Conservation (phyloP, 1,140 invertebrate genomes). For the Spodoptera frugiperda region DNA sequence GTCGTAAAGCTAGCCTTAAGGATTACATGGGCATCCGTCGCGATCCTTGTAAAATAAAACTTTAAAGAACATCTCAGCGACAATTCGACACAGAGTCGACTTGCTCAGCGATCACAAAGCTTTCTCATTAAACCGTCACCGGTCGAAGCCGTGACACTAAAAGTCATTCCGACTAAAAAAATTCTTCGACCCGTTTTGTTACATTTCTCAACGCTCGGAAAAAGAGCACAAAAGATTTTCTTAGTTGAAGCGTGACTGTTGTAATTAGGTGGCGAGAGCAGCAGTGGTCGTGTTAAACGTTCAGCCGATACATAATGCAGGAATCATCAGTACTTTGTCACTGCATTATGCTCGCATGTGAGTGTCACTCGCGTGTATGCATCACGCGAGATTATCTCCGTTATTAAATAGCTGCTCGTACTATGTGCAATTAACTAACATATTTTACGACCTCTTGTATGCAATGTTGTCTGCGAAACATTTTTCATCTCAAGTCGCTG, state of each 20-base stretch:
- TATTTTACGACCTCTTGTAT: conserved; percentile 39
- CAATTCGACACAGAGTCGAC: conserved; percentile 82
- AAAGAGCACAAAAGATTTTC: conserved; percentile 84
- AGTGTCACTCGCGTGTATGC: conserved; percentile 28
- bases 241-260: conserved; percentile 83
- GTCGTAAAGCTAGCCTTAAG: conserved; percentile 21
- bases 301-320: conserved; percentile 35
- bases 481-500: conserved; percentile 26
- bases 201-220: conserved; percentile 81
- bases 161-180: conserved; percentile 82
- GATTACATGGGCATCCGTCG: conserved; percentile 49
- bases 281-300: conserved; percentile 61
- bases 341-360: conserved; percentile 30
- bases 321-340: conserved; percentile 45
- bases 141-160: conserved; percentile 80
- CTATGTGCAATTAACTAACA: conserved; percentile 41
- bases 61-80: conserved; percentile 68
- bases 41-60: conserved; percentile 75
- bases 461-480: conserved; percentile 27
- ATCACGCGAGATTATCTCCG: conserved; percentile 39
- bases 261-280: conserved; percentile 82
- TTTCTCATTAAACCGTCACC: conserved; percentile 84
- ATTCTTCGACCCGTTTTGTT: conserved; percentile 77
- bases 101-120: conserved; percentile 79
- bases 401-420: conserved; percentile 27